A percentile compares a stretch with the other conserved stretches of the same genome.
phyloP scores from a whole-genome alignment of 2,797 vertebrate species.

The Perodicticus potto region DNA sequence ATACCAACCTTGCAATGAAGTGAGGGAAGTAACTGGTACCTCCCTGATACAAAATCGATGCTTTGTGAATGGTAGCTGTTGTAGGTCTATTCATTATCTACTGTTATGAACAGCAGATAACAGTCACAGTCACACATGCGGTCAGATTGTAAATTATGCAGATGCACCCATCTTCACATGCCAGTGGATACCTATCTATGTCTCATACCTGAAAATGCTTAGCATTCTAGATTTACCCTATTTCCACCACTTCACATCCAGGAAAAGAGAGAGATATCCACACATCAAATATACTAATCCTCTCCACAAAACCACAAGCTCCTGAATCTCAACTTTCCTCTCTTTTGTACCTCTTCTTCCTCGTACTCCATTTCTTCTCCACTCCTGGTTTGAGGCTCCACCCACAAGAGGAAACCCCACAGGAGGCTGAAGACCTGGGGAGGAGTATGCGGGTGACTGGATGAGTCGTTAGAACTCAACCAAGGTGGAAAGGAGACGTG shows the following conservation, averaged over 20 bases:
- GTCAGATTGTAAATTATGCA: not conserved
- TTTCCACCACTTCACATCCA: not conserved
- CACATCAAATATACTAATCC: not conserved
- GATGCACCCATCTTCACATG: not conserved
- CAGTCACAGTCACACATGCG: not conserved
- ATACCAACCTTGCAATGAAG: not conserved
- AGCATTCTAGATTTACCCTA: not conserved
- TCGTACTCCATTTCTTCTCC: not conserved
- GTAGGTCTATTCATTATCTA: not conserved
- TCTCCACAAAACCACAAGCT: not conserved
- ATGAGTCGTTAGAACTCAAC: not conserved
- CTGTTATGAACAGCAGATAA: not conserved
- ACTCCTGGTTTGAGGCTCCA: not conserved
- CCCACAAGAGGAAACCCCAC: not conserved
- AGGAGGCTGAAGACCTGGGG: not conserved
- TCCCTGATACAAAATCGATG: not conserved
- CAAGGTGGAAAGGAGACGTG: not conserved
- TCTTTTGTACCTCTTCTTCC: not conserved
- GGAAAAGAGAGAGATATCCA: not conserved
- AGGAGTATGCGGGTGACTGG: not conserved
- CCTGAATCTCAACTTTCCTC: not conserved
- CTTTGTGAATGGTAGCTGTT: not conserved
- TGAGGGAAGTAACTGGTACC: not conserved
- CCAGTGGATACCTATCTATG: not conserved
- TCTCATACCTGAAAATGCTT: not conserved